phyloP scores from a whole-genome alignment of 2,888 invertebrate genomes.

The Caenorhabditis virilis region DNA sequence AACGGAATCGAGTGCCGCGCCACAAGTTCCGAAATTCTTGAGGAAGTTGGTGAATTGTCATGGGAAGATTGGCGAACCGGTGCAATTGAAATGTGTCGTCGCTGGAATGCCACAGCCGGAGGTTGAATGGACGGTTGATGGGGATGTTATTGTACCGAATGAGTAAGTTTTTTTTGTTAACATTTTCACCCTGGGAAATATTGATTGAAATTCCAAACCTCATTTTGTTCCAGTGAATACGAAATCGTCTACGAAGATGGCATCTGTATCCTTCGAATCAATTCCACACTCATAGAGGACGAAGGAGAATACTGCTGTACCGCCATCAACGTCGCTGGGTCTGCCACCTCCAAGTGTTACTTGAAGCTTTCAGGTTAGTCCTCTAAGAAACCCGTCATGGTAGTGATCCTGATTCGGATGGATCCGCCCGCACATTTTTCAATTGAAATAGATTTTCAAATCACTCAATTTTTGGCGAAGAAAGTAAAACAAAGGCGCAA shows the following conservation, averaged over 20 bases:
- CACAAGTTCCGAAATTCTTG: slow-evolving; percentile 51
- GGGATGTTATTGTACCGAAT: slow-evolving; percentile 57
- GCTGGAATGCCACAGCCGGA: slow-evolving; percentile 69
- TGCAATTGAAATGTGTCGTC: slow-evolving; percentile 66
- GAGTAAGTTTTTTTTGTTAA: slow-evolving; percentile 46
- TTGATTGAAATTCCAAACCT: neutral
- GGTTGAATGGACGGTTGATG: slow-evolving; percentile 68
- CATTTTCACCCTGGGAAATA: neutral
- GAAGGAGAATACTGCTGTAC: slow-evolving; percentile 84
- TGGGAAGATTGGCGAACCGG: slow-evolving; percentile 46
- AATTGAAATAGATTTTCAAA: too few relatives aligned
- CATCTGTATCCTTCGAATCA: slow-evolving; percentile 60
- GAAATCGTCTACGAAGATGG: slow-evolving; percentile 66
- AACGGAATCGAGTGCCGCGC: slow-evolving; percentile 42
- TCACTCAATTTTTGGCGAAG: too few relatives aligned
- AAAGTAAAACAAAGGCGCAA: too few relatives aligned
- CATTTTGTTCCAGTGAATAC: slow-evolving; percentile 56
- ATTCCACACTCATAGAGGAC: slow-evolving; percentile 75
- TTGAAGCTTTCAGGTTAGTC: slow-evolving; percentile 59
- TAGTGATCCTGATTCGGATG: too few relatives aligned
- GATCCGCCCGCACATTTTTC: too few relatives aligned
- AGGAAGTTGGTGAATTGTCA: slow-evolving; percentile 38
- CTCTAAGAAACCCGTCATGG: too few relatives aligned
- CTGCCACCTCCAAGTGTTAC: slow-evolving; percentile 75
- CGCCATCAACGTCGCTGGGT: slow-evolving; percentile 83